Evolutionary conservation across 2,113 vertebrate genomes (phyloP), one percentile per base, ranked within the genome.

Genomic region (Gila orcuttii): DNA sequence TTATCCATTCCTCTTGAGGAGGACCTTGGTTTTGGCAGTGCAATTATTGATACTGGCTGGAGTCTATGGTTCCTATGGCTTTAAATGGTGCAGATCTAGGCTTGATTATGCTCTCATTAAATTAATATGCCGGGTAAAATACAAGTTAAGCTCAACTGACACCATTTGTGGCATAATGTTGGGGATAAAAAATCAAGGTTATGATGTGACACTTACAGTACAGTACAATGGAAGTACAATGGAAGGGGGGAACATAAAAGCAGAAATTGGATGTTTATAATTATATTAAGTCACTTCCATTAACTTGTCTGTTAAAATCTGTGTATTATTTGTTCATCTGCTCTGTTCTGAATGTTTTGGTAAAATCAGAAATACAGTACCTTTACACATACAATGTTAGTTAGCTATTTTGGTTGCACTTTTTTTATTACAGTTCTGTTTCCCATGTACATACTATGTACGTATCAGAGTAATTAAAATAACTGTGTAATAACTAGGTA

Each of bases 31-130:
- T 90, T 87, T 89, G 83, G 82, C 83, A 86, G 87, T 87, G 90
- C 90, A 88, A 85, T 94, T 93, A 94, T 93, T 93, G 92, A 93
- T 92, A 91, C 92, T 92, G 91, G 88, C 86, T 84, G 60, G 87
- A 42, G 81, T 89, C 85, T 85, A 75, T 75, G 87, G 87, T 90
- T 92, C 86, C 91, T 89, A 90, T 92, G 89, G 89, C 89, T 93
- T 90, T 83, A 89, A 47, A 86, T 91, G 86, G 50, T 39, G 87
- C 90, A 93, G 90, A 87, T 47, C 91, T 42, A 39, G 79, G 85
- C 62, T 84, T 94, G 93, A 94, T 95, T 93, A 92, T 88, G 87
- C 84, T 86, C 88, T 86, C 86, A 93, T 94, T 93, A 92, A 87
- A 84, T 64, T 15, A 5, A 77, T 33, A 21, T 21, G 4, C 15